Evolutionary conservation across 2,888 invertebrate genomes (phyloP).

Genomic region (Drosophila sordidula): DNA sequence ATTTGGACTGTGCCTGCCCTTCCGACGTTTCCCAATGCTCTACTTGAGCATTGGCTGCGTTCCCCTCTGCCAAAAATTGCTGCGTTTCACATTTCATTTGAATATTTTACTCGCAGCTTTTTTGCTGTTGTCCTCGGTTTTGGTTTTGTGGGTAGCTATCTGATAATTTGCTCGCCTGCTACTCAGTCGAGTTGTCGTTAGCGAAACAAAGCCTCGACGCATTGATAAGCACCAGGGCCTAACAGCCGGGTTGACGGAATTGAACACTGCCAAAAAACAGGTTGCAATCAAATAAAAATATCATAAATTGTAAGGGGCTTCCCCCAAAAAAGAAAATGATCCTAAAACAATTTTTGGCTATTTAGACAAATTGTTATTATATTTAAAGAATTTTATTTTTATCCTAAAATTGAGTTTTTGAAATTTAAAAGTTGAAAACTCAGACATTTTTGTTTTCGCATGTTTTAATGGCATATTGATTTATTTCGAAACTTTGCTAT

Average conservation of each 20-base stretch:
- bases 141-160: slow-evolving; percentile 58
- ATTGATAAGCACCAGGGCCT: slow-evolving; percentile 67
- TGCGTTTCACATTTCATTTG: slow-evolving; percentile 80
- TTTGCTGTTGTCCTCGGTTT: slow-evolving; percentile 37
- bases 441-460: no score
- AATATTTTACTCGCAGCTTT: slow-evolving; percentile 72
- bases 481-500: no score
- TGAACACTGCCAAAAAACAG: slow-evolving; percentile 37
- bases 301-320: background rate
- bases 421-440: no score
- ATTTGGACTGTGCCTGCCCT: slow-evolving; percentile 57
- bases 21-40: slow-evolving; percentile 18
- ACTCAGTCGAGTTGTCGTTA: slow-evolving; percentile 45
- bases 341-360: no score
- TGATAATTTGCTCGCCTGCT: slow-evolving; percentile 74
- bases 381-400: no score
- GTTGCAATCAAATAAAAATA: background rate
- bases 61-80: slow-evolving; percentile 54
- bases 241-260: slow-evolving; percentile 20
- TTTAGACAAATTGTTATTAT: no score
- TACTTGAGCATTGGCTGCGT: slow-evolving; percentile 2
- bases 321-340: no score
- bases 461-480: no score
- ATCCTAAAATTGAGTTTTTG: no score
- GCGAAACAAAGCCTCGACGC: slow-evolving; percentile 62